Percentiles rank a stretch among this genome's conserved stretches.
Evolutionary conservation across 2,797 vertebrate species (phyloP).

Genomic region (Danio kyathit): DNA sequence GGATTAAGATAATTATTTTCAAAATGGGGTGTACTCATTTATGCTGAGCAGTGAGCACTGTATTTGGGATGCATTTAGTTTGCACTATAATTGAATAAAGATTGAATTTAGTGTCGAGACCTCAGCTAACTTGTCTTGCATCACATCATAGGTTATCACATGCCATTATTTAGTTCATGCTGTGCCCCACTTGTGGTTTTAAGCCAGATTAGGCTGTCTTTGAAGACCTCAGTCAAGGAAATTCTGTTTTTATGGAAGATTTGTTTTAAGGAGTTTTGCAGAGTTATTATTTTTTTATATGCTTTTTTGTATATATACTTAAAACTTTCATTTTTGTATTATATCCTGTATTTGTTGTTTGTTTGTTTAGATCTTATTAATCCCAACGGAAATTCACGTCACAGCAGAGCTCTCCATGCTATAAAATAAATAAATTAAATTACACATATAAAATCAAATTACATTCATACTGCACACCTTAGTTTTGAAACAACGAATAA

Average conservation of each 20-base stretch:
- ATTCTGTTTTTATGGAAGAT: neutral
- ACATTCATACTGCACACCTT: no score
- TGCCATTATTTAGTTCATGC: neutral
- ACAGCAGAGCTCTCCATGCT: no score
- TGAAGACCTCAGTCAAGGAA: neutral
- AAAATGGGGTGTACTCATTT: no score
- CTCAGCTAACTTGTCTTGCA: neutral
- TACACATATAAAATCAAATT: no score
- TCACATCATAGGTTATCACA: neutral
- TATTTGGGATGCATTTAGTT: neutral
- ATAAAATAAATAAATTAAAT: no score
- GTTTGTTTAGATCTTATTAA: no score
- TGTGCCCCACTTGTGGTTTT: neutral
- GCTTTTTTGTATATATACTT: neutral
- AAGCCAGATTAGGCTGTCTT: neutral
- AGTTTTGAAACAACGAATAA: no score
- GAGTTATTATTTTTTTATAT: neutral
- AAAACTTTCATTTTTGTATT: neutral
- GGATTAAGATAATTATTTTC: no score
- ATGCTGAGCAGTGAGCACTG: no score
- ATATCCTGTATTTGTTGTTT: neutral
- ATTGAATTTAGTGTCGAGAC: neutral
- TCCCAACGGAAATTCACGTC: no score
- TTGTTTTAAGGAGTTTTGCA: neutral
- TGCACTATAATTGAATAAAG: neutral